A percentile compares a stretch with the other conserved stretches of the same genome.
Evolutionary conservation across 1,140 invertebrate genomes (phyloP).

Genomic region (Bombus soroeensis): DNA sequence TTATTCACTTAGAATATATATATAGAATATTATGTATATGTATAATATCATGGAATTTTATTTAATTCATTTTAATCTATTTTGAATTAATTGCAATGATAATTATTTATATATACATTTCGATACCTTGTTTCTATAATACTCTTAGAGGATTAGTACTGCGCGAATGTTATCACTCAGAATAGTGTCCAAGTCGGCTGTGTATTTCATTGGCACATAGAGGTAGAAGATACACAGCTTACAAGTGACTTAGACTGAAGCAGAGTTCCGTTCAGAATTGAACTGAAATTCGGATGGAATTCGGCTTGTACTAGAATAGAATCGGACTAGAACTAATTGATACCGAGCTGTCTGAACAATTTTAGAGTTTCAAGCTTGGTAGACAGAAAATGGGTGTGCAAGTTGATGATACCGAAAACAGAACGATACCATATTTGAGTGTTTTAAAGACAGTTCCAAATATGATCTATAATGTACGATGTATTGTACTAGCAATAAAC

Average conservation of each 20-base stretch:
- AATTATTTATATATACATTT: neutral
- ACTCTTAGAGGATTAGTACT: too few relatives aligned
- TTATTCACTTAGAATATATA: neutral
- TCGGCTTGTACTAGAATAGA: neutral
- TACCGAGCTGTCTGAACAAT: too few relatives aligned
- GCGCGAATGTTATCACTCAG: neutral
- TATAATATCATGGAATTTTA: neutral
- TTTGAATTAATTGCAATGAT: neutral
- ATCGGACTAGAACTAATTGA: neutral
- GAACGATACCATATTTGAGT: neutral
- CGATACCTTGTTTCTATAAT: neutral
- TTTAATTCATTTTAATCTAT: neutral
- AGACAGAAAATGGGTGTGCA: neutral
- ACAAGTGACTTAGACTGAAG: neutral
- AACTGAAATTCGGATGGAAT: neutral
- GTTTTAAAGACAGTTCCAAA: too few relatives aligned
- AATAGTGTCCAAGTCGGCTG: too few relatives aligned
- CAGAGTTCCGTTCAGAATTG: neutral
- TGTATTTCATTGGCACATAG: neutral
- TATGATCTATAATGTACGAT: too few relatives aligned
- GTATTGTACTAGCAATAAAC: too few relatives aligned
- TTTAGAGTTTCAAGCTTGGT: neutral
- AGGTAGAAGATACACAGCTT: neutral
- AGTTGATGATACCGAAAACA: neutral
- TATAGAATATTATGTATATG: too few relatives aligned